Base-by-base conservation (phyloP, 2,113 vertebrate species). In the Elachura formosa region DNA sequence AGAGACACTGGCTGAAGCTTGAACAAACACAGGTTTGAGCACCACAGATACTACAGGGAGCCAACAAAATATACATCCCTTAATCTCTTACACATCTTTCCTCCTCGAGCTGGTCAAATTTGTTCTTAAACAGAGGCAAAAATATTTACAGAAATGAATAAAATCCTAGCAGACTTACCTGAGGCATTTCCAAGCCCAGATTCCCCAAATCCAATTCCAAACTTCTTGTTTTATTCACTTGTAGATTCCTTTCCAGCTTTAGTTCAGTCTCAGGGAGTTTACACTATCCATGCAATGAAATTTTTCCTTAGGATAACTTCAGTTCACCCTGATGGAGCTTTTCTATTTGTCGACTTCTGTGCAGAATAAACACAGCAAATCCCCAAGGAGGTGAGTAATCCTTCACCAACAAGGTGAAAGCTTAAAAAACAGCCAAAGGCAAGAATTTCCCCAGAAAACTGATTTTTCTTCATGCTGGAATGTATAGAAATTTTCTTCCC, bases 181-280 rank as follows among this genome's bases (percentile, higher is more conserved):
- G 99, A 99, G 99, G 99, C 99, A 99, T 99, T 97, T 99, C 99
- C 98, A 98, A 98, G 97, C 98, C 98, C 98, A 98, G 98, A 98
- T 98, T 97, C 96, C 96, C 97, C 92, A 98, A 98, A 98, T 98
- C 98, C 97, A 98, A 97, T 94, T 94, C 97, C 98, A 98, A 99
- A 98, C 97, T 98, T 98, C 96, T 98, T 98, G 97, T 98, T 96
- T 98, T 98, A 96, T 97, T 98, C 63, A 98, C 97, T 88, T 93
- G 98, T 98, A 97, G 98, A 97, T 98, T 96, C 95, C 96, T 98
- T 98, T 98, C 98, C 98, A 98, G 97, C 95, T 98, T 98, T 97
- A 97, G 87, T 97, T 97, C 96, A 91, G 97, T 95, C 96, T 97
- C 94, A 92, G 94, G 77, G 93, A 97, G 95, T 91, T 97, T 96